Evolutionary conservation across 2,888 invertebrate genomes (phyloP), one percentile per base, ranked within the genome.

Genomic region (Antheraea assamensis): DNA sequence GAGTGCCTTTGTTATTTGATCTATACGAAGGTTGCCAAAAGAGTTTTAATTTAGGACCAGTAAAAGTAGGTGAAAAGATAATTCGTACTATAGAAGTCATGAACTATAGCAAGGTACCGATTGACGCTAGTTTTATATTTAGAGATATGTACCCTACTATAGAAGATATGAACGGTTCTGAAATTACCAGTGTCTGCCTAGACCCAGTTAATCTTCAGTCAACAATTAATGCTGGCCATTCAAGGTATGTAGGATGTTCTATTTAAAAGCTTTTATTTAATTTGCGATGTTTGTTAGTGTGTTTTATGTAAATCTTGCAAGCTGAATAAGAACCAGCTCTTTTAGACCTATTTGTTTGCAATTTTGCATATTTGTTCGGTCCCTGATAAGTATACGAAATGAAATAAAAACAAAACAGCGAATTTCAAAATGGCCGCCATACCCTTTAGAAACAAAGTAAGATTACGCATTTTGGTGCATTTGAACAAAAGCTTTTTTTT

Each of bases 61-160:
- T 94, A 0, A 92, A 88, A 85, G 89, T 96, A 0, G 95, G 95
- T 0, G 93, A 95, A 75, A 92, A 88, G 61, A 90, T 92, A 24
- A 87, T 92, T 24, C 95, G 94, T 73, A 92, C 92, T 73, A 92
- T 96, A 72, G 92, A 94, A 76, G 95, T 96, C n/a, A 89, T 95
- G 81, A 96, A 96, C 80, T 92, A 95, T 74, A 95, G 95, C 74
- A 92, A 94, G 79, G 93, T 95, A 64, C 81, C 94, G 3, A 91
- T 96, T n/a, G 91, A 94, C n/a, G 92, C 95, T 0, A 87, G 82
- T 71, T 95, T 96, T 75, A 91, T 94, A 80, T 90, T 96, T 71
- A 89, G 90, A 75, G 92, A 95, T 31, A 92, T 93, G 83, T 92
- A 95, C 72, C 91, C 93, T 8, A 76, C 82, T 30, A 81, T 87